Evolutionary conservation across 2,888 invertebrate genomes (phyloP), one percentile per base, ranked within the genome.

Genomic region (Xanthia togata): DNA sequence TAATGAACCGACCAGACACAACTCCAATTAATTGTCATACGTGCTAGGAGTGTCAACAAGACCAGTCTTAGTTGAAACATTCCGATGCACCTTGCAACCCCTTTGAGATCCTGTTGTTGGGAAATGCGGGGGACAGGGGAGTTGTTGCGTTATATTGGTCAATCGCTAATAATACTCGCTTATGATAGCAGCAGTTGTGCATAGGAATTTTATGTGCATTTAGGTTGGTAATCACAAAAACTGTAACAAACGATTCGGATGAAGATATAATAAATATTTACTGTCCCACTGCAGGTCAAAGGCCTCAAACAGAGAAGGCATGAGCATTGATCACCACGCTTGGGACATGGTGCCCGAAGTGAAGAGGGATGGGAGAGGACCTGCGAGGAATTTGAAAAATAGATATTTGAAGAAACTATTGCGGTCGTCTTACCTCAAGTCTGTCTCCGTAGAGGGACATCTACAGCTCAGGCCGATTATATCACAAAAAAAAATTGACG

Each of bases 11-110:
- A 87, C 89, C 91, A 88, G 90, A 89, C 83, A 89, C 91, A 89
- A 89, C 90, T 92, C 90, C 91, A 94, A 95, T 95, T 95, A 95
- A 95, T 94, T 93, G 94, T 91, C 91, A 92, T 92, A 94, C 95
- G 95, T 95, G 95, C 93, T 87, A 82, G 71, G 94, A 85, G 89
- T 94, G 89, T 84, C 90, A 93, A 94, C 82, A 78, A 76, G 86
- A 88, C 93, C 91, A 94, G 83, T 87, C 75, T 87, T 91, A 86
- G 86, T 88, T 88, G 92, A 91, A 38, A 62, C 87, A 11, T 60
- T 70, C 35, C 11, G 20, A 65, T 2, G 35, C 41, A 17, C 14
- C 23, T 62, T 75, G 53, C 44, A 75, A 68, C 60, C 75, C 81
- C 67, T 74, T 73, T 82, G 11, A 64, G 26, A 35, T 17, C 76